Conservation (phyloP, 2,888 invertebrate genomes). For the Andricus curvator region DNA sequence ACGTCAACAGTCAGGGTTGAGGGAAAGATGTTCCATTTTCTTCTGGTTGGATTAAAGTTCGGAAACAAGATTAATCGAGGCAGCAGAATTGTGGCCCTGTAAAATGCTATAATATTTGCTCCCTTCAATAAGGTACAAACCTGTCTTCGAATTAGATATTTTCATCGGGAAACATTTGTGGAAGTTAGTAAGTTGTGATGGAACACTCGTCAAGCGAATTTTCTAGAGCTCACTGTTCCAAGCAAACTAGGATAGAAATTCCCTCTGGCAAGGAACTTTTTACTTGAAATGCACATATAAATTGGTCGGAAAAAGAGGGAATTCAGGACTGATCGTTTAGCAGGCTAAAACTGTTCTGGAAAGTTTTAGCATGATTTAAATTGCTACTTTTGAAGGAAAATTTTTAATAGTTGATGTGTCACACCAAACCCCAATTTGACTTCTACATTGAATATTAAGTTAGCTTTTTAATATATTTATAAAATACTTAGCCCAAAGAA, state of each 20-base stretch:
- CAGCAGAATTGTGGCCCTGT: neutral
- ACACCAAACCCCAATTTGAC: too few relatives aligned
- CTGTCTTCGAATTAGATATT: neutral
- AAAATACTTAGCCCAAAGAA: too few relatives aligned
- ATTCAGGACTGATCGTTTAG: neutral
- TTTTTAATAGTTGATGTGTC: neutral
- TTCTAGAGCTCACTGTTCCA: neutral
- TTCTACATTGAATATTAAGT: too few relatives aligned
- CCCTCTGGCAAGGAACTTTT: neutral
- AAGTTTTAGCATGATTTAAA: neutral
- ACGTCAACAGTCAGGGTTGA: neutral
- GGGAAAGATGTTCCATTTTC: neutral
- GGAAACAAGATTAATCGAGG: neutral
- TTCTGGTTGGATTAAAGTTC: neutral
- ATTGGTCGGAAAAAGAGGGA: neutral
- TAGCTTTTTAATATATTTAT: too few relatives aligned
- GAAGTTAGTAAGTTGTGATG: neutral
- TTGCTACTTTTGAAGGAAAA: neutral
- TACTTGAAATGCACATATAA: neutral
- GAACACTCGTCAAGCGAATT: neutral
- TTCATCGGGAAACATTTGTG: neutral
- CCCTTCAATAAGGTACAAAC: neutral
- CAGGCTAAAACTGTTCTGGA: neutral
- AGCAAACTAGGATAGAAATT: neutral
- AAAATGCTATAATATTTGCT: neutral